Evolutionary conservation across 2,113 vertebrate species (phyloP).

Genomic region (Rissa tridactyla): DNA sequence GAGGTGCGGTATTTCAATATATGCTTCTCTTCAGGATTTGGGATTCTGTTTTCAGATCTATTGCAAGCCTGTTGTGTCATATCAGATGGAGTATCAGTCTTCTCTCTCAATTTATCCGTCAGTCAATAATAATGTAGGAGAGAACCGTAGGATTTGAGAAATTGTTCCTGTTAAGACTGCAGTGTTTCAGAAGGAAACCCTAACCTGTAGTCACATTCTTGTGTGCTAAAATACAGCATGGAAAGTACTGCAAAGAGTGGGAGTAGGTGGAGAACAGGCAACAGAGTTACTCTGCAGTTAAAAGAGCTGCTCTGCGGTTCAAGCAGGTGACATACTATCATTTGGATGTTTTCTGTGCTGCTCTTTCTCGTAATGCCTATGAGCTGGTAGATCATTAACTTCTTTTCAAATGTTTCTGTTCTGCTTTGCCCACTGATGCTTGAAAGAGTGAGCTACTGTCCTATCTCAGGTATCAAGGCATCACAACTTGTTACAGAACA

Average conservation of each 20-base stretch:
- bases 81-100: neutral
- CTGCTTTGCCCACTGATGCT: neutral
- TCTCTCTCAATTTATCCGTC: neutral
- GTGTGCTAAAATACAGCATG: neutral
- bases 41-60: neutral
- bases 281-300: neutral
- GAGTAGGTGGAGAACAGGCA: neutral
- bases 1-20: neutral
- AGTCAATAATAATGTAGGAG: slow-evolving; percentile 7
- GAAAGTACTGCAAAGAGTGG: neutral
- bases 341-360: neutral
- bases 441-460: neutral
- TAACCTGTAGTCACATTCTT: neutral
- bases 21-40: neutral
- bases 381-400: neutral
- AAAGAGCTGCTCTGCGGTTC: neutral
- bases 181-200: neutral
- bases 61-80: neutral
- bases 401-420: neutral
- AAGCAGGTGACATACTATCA: neutral
- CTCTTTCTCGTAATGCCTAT: neutral
- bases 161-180: neutral
- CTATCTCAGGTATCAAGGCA: neutral
- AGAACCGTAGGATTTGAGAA: neutral
- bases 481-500: neutral